Conservation (phyloP, 1,140 invertebrate species). For the Drosophila serrata region DNA sequence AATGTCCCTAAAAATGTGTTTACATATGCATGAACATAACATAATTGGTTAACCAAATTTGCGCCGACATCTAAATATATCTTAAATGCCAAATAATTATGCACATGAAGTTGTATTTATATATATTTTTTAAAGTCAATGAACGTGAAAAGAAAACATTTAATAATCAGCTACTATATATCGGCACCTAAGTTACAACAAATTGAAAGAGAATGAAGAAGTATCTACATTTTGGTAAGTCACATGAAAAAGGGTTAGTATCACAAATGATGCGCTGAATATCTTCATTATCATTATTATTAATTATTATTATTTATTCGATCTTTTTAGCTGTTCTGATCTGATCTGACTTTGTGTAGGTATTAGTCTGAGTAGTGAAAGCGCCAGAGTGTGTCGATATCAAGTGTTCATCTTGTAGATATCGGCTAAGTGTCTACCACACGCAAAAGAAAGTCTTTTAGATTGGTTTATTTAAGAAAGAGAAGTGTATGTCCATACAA, state of each 20-base stretch:
- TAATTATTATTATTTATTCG: constrained; percentile 25
- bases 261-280: constrained; percentile 60
- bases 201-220: constrained; percentile 51
- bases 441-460: constrained; percentile 75
- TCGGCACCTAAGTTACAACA: constrained; percentile 33
- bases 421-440: constrained; percentile 72
- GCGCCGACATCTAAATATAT: constrained; percentile 25
- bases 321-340: constrained; percentile 32
- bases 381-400: constrained; percentile 67
- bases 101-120: constrained; percentile 30
- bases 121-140: constrained; percentile 19
- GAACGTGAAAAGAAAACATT: constrained; percentile 24
- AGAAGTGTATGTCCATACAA: constrained; percentile 81
- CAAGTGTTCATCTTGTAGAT: constrained; percentile 66
- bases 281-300: constrained; percentile 24
- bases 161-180: constrained; percentile 29
- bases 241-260: constrained; percentile 59
- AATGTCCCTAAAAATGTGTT: constrained; percentile 42
- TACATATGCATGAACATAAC: constrained; percentile 51
- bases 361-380: constrained; percentile 65
- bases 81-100: constrained; percentile 53
- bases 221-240: constrained; percentile 49
- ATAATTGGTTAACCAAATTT: constrained; percentile 42
- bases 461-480: constrained; percentile 74
- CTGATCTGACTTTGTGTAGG: constrained; percentile 30